These are phyloP conservation scores for Diaperis boleti DNA, from an alignment of 2,888 invertebrate species.

Conservation along the genomic window DNA sequence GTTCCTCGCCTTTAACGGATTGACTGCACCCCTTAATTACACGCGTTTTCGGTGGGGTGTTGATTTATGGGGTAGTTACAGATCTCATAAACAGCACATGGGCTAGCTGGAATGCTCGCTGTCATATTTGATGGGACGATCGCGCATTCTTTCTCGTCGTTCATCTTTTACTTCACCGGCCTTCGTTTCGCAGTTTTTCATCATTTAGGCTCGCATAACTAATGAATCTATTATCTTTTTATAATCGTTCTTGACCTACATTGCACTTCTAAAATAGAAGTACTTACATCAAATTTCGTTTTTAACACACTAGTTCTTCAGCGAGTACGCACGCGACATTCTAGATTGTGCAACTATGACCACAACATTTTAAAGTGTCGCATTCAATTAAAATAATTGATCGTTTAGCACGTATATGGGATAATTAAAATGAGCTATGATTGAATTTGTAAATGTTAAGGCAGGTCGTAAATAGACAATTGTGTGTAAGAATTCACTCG, in stretches of 20 bases:
- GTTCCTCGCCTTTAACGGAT: constrained; percentile 49
- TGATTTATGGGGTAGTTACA: constrained; percentile 70
- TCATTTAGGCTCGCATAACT: constrained; percentile 8
- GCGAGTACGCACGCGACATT: not conserved
- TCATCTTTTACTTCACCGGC: constrained; percentile 42
- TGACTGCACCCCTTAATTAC: constrained; percentile 65
- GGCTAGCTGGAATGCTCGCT: constrained; percentile 64
- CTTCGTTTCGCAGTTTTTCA: constrained; percentile 13
- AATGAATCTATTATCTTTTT: constrained; percentile 9
- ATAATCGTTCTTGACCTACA: constrained; percentile 1
- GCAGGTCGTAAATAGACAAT: constrained; percentile 3
- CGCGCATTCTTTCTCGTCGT: constrained; percentile 61
- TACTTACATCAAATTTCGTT: not conserved
- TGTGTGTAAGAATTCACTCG: not conserved
- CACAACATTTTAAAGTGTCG: constrained; percentile 2
- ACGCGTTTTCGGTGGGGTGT: constrained; percentile 66
- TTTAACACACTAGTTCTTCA: not conserved
- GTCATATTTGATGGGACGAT: constrained; percentile 66
- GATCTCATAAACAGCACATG: constrained; percentile 70
- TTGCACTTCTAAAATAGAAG: not conserved
- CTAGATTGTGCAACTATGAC: constrained; percentile 2
- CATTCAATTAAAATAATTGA: not conserved
- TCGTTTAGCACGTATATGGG: not conserved
- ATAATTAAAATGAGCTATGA: constrained; percentile 1
- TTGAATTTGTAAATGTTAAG: not conserved